Base-by-base conservation (phyloP, 2,888 invertebrate genomes). In the Clistopyga incitator region DNA sequence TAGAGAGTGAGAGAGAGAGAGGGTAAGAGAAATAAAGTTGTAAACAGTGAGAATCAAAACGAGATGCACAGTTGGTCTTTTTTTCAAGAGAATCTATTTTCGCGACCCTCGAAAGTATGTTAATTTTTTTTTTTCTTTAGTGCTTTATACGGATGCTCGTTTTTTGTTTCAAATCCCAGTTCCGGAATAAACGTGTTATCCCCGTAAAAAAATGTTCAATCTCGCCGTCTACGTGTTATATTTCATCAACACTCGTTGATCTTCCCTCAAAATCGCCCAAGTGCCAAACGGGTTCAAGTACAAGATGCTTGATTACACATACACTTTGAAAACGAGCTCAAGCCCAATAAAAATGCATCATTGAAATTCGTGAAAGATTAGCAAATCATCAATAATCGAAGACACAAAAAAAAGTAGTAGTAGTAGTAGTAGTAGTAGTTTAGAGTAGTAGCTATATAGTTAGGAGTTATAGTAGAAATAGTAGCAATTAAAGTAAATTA, bases 401-500 rank as follows among this genome's bases (percentile, higher is more conserved):
- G 89, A 91, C 90, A 90, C 90, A 91, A 91, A 90, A 90, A 90
- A 88, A 79, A 79, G n/a, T n/a, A n/a, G n/a, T n/a, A n/a, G 85
- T 88, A 89, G 50, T 50, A 29, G 25, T 65, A 70, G 29, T 84
- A 88, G 85, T 85, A 87, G 85, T 87, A 89, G 82, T 80, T 83
- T 84, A 83, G 71, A 71, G 82, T 70, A 78, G 86, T 86, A 87
- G 85, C 87, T 82, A 82, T 87, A 85, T 86, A 88, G 87, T 87
- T 64, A 86, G 86, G 74, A 81, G 81, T 80, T 83, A 86, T 84
- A 87, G 86, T 82, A 84, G 85, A 86, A 86, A 85, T 85, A 86
- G 85, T 85, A 87, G 84, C 85, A 85, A 85, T 91, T 90, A 90
- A 90, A 90, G 85, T 90, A 90, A 92, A 92, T 90, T 92, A 90